Base-by-base conservation (phyloP, 2,888 invertebrate genomes). In the Diplolepis rosae region DNA sequence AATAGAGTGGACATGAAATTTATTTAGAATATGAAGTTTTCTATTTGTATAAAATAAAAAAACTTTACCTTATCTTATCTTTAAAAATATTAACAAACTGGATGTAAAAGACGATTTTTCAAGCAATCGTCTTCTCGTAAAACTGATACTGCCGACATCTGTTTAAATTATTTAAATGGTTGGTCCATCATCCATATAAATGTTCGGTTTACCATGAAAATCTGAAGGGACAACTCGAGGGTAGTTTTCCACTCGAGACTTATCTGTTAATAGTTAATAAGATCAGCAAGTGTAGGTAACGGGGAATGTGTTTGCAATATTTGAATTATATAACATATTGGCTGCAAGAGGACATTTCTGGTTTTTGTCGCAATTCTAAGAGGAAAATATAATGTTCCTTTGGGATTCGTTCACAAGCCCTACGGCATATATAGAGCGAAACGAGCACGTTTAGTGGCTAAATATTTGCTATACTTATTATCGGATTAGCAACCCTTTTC, bases 281-380 rank as follows among this genome's bases (percentile, higher is more conserved):
- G 9, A 7, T 24, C 24, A 24, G 5, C 39, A 61, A 61, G 61
- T 27, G 15, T 11, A 24, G 24, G 27, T 42, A 39, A 61, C 35
- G 4, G n/a, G 24, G n/a, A 61, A 61, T 39, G 61, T 22, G 39
- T 24, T 61, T 39, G n/a, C 39, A 61, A 39, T 61, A 61, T 27
- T 61, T 61, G 61, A 61, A 61, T 61, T 39, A 61, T 61, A 61
- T 24, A 61, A 24, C 61, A 39, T 24, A 39, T 61, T 61, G 39
- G 24, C n/a, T 61, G n/a, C n/a, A 24, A 61, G 39, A 61, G n/a
- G 39, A 24, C 39, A 61, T 42, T 61, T 61, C 61, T 42, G 27
- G 39, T 9, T 32, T 61, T 61, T 61, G 35, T 56, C 39, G 39
- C 39, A n/a, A 61, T 27, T 35, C 61, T 24, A 61, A 32, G 56